Evolutionary conservation across 92 coral and sea anemone genomes (phyloP), one percentile per base, ranked within the genome.

Genomic region (Siderastrea siderea): DNA sequence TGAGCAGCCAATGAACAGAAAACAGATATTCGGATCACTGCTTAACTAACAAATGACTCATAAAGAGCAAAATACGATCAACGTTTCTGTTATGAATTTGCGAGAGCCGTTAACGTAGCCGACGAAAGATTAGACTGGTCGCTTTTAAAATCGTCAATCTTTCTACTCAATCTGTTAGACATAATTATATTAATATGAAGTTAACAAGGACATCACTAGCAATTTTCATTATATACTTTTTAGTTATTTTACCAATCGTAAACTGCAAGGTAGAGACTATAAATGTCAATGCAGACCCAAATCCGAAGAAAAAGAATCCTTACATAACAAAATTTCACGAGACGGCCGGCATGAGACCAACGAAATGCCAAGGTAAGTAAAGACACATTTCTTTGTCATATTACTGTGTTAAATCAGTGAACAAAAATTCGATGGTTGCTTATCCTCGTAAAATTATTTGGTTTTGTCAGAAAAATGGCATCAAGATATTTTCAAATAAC

Each of bases 241-340:
- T 77, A 52, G 48, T 67, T 2, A n/a, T 85, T 75, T 13, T 68
- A 8, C 77, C 75, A 44, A 46, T 57, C 3, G 68, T 57, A 52
- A 19, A 44, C 10, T 62, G 73, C 53, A 17, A 9, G 14, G 62
- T 47, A 2, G 87, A 84, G 26, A 78, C 72, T n/a, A 54, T 85
- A 7, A 85, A 12, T 13, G 84, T 68, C 1, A 77, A 50, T 50
- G 16, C 67, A 45, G 84, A 91, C 4, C 47, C 68, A 1, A 79
- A 65, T 38, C 65, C 57, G 7, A 89, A 95, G 81, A 78, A 69
- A 48, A 93, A 91, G 17, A 95, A 97, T 87, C 98, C 96, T 0
- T 97, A 97, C 87, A 91, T 96, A 54, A 92, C 92, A 12, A 95
- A 91, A 87, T 97, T 96, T 84, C 96, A 96, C 83, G 93, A 89